Conservation (phyloP, 2,888 invertebrate species). For the Hypomecis punctinalis region DNA sequence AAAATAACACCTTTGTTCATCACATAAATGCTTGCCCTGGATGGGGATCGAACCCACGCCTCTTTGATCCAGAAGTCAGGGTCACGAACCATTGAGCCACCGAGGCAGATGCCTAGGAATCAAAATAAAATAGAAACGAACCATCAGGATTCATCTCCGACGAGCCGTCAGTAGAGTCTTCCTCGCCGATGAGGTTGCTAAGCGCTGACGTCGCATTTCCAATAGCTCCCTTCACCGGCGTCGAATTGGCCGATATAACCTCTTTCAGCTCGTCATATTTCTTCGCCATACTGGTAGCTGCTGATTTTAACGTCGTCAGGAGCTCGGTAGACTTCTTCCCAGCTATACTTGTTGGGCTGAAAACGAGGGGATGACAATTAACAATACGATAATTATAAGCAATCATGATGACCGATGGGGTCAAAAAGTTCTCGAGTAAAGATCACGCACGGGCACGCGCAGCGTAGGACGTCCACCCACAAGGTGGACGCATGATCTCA, state of each 20-base stretch:
- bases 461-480: too few species aligned
- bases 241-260: constrained; percentile 94
- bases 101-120: not conserved
- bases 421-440: too few species aligned
- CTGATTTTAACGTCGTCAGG: constrained; percentile 93
- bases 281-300: constrained; percentile 93
- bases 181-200: constrained; percentile 72
- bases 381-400: too few species aligned
- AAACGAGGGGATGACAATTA: constrained; percentile 43
- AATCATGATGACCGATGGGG: too few species aligned
- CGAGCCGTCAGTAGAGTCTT: constrained; percentile 75
- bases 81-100: too few species aligned
- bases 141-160: constrained; percentile 82
- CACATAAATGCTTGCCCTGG: too few species aligned
- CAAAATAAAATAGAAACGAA: constrained; percentile 46
- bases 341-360: constrained; percentile 92
- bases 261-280: constrained; percentile 97
- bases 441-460: too few species aligned
- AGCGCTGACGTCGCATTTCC: constrained; percentile 77
- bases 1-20: too few species aligned
- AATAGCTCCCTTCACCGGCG: constrained; percentile 89
- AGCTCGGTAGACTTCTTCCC: constrained; percentile 95
- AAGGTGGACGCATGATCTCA: too few species aligned
- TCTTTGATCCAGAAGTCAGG: too few species aligned
- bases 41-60: too few species aligned